Evolutionary conservation across 2,888 invertebrate genomes (phyloP).

Genomic region (Rhodophaea formosa): DNA sequence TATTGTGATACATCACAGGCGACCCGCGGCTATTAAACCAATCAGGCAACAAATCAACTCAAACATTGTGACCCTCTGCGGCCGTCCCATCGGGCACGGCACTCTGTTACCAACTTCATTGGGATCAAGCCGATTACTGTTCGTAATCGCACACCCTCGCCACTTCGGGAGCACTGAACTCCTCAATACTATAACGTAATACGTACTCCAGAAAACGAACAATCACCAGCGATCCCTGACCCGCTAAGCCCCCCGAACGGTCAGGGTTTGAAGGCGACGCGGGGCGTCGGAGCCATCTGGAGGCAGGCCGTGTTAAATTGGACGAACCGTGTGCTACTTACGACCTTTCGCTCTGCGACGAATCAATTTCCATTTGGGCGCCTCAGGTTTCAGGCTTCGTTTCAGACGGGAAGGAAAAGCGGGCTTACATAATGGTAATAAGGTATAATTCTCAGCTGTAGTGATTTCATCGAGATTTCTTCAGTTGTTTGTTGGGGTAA

Average conservation of each 20-base stretch:
- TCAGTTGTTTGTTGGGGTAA: conserved; percentile 69
- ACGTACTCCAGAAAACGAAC: conserved; percentile 44
- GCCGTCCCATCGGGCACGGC: conserved; percentile 41
- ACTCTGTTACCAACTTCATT: conserved; percentile 71
- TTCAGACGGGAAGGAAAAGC: conserved; percentile 41
- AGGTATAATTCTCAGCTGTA: conserved; percentile 55
- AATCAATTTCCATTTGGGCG: conserved; percentile 73
- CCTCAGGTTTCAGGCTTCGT: conserved; percentile 37
- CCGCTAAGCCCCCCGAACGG: conserved; percentile 37
- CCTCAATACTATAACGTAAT: conserved; percentile 50
- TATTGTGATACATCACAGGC: conserved; percentile 17
- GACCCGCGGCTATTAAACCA: conserved; percentile 22
- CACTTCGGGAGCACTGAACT: conserved; percentile 53
- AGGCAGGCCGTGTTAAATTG: conserved; percentile 35
- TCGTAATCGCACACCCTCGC: conserved; percentile 70
- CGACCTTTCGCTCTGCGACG: conserved; percentile 63
- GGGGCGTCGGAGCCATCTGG: conserved; percentile 47
- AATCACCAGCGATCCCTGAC: conserved; percentile 42
- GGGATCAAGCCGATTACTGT: conserved; percentile 76
- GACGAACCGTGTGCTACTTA: conserved; percentile 41
- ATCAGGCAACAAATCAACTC: conserved; percentile 32
- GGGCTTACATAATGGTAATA: conserved; percentile 46
- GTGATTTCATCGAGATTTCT: conserved; percentile 50
- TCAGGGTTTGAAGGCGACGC: conserved; percentile 30
- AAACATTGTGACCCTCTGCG: conserved; percentile 33